Evolutionary conservation across 2,113 vertebrate genomes (phyloP), one percentile per base, ranked within the genome.

Genomic region (Nerophis lumbriciformis): DNA sequence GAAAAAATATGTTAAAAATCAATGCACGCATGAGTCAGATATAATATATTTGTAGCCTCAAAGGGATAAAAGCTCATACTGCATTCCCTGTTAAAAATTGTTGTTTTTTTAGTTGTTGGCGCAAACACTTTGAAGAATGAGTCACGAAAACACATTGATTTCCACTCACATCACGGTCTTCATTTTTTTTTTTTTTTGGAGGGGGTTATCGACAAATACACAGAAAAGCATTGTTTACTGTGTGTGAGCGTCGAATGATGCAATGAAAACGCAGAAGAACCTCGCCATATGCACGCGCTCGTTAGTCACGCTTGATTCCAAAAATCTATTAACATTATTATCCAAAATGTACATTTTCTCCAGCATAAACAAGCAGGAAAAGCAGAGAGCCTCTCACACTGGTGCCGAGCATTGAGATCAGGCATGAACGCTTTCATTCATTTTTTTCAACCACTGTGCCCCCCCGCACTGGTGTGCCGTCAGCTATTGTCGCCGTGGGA

Each of bases 101-200:
- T 57, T 78, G 79, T 80, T 80, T 28, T 28, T 28, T 28, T 28
- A 28, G 28, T 28, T 28, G 28, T 28, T 4, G 28, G 28, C 28
- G 28, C 28, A 28, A 28, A 28, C 63, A 39, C 42, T 45, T 81
- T 77, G 61, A 58, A 66, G 68, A 48, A 66, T 76, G 81, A 86
- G 60, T 87, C 82, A 81, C 68, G 76, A 72, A 71, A 77, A 76
- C 74, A 73, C 68, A 63, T 76, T 76, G 68, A 79, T 76, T 76
- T 73, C 61, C 71, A 62, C 61, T 59, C 73, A 66, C 63, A 62
- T 79, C 66, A 65, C 54, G 65, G 67, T 77, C 56, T 64, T 75
- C 63, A 76, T 68, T 68, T 35, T 39, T 48, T 14, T 81, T 66
- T 55, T 81, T 69, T 59, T 67, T 21, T 35, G 5, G 6, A 7